Base-by-base conservation (phyloP, 2,888 invertebrate genomes). In the Protonemura montana region DNA sequence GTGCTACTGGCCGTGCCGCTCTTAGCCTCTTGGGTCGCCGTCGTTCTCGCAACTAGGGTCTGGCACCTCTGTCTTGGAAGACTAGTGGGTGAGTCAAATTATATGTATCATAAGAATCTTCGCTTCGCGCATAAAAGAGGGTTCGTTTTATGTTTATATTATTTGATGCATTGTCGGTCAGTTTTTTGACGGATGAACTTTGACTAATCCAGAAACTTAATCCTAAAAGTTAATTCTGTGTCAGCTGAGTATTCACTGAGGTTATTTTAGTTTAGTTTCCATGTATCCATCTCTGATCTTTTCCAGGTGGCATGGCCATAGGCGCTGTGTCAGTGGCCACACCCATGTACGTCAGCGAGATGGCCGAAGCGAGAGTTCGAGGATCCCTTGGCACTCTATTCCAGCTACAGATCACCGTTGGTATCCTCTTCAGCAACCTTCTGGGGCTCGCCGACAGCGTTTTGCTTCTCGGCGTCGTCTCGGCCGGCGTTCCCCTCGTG, bases 351-450 rank as follows among this genome's bases (percentile, higher is more conserved):
- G 92, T 94, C 7, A 93, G 93, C 7, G 96, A 96, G 89, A 93
- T 95, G 59, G 93, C 95, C 0, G 94, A 95, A 87, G 92, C 93
- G 30, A 92, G 93, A 2, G 91, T 94, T 27, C 91, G 95, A n/a
- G 94, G 95, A 0, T 92, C 94, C 0, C 91, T 96, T 1, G 95
- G 95, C 35, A 94, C 95, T 81, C 94, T 95, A 88, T 95, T 95
- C 89, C 95, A 96, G 89, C 92, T 96, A 21, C 93, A 94, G 87
- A 93, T 95, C 82, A 93, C 94, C 41, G 91, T 94, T 28, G 96
- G 96, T 0, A 92, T 95, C 6, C 91, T 95, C 0, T 91, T 94
- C 86, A 93, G 93, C 21, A 95, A 95, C 89, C 90, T 93, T 0
- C 86, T 91, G 7, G 93, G 93, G 16, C 89, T 92, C 76, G 89